Conservation (phyloP, 2,888 invertebrate species). For the Prenolepis imparis region DNA sequence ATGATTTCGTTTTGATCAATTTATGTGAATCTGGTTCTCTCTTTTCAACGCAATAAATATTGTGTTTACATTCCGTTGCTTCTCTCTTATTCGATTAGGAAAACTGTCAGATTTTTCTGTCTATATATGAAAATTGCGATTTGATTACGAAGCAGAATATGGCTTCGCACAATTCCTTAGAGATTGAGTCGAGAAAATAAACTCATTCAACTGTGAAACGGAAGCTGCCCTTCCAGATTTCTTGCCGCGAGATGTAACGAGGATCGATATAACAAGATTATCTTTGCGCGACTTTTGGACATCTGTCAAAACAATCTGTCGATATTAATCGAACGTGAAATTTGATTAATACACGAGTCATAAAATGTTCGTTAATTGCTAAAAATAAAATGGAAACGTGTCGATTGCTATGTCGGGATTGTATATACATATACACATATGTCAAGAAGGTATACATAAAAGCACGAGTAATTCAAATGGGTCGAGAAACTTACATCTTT, state of each 20-base stretch:
- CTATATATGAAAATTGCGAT: background rate
- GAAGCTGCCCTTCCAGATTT: background rate
- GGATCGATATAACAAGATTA: background rate
- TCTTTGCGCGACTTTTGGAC: background rate
- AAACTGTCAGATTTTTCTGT: constrained; percentile 4
- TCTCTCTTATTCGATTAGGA: background rate
- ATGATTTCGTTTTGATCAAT: background rate
- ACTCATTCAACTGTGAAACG: constrained; percentile 1
- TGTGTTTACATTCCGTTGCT: background rate
- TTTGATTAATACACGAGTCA: constrained; percentile 12
- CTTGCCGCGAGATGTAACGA: constrained; percentile 14
- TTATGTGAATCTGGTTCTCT: background rate
- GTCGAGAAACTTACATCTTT: background rate
- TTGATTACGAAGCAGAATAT: constrained; percentile 3
- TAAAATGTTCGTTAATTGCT: background rate
- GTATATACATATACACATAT: no score
- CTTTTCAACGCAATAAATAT: background rate
- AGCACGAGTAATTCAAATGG: background rate
- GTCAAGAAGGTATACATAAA: no score
- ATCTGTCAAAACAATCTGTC: constrained; percentile 12
- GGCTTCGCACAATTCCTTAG: background rate
- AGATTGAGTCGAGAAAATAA: constrained; percentile 15
- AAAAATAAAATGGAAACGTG: background rate
- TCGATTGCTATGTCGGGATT: background rate
- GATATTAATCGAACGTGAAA: background rate